Percentiles rank a stretch among this genome's conserved stretches.
phyloP scores from a whole-genome alignment of 2,797 vertebrate genomes.

The Brotula barbata region DNA sequence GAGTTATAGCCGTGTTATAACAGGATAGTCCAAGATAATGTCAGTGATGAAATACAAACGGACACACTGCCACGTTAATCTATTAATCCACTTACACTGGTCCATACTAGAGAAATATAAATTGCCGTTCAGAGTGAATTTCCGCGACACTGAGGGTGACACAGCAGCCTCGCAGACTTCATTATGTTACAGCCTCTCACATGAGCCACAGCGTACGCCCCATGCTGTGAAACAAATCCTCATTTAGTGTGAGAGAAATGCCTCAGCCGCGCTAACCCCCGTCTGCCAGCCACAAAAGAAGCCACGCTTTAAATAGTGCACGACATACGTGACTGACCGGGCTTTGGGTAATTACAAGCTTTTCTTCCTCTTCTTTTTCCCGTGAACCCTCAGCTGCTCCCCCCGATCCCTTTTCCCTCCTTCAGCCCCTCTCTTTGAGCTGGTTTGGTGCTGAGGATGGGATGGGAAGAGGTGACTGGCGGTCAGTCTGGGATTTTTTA shows the following conservation, averaged over 20 bases:
- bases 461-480: conserved; percentile 8
- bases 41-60: neutral
- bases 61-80: conserved; percentile 12
- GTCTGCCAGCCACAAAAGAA: conserved; percentile 16
- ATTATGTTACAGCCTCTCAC: conserved; percentile 52
- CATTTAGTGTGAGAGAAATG: too few relatives aligned
- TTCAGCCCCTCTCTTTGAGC: conserved; percentile 2
- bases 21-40: too few relatives aligned
- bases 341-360: conserved; percentile 25
- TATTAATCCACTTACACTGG: conserved; percentile 36
- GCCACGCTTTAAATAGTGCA: conserved; percentile 6
- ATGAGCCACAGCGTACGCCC: conserved; percentile 23
- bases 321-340: conserved; percentile 21
- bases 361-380: neutral
- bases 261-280: conserved; percentile 10
- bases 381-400: neutral
- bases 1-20: too few relatives aligned
- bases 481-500: conserved; percentile 31
- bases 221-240: conserved; percentile 43
- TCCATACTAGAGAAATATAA: conserved; percentile 43
- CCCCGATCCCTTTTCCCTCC: neutral
- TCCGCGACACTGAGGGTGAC: conserved; percentile 41
- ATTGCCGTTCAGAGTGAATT: conserved; percentile 48
- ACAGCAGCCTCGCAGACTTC: conserved; percentile 38
- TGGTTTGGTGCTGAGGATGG: conserved; percentile 20